A percentile compares a stretch with the other conserved stretches of the same genome.
phyloP scores from a whole-genome alignment of 2,888 invertebrate genomes.

The Cephonodes hylas region DNA sequence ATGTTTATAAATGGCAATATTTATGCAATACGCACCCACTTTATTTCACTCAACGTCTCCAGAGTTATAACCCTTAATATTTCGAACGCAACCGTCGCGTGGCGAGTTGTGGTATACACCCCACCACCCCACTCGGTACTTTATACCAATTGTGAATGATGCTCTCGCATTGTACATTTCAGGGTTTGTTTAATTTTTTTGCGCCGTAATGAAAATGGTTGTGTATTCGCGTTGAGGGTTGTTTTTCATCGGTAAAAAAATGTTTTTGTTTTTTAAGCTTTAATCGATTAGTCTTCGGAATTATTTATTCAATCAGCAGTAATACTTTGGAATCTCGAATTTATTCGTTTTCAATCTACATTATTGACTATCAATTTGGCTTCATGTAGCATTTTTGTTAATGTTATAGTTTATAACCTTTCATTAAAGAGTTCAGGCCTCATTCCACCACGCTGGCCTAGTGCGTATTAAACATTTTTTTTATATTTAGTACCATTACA shows the following conservation, averaged over 20 bases:
- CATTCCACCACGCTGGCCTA: no score
- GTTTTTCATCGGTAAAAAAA: not conserved
- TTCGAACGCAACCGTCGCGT: conserved; percentile 31
- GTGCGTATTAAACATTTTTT: no score
- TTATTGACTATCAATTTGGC: no score
- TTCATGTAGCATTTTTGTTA: no score
- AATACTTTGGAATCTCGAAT: no score
- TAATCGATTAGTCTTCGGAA: not conserved
- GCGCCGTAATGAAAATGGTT: not conserved
- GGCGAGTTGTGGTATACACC: conserved; percentile 30
- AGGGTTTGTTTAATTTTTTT: conserved; percentile 15
- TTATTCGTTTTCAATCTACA: not conserved
- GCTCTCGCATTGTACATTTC: conserved; percentile 37
- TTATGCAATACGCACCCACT: conserved; percentile 23
- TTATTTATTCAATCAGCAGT: not conserved
- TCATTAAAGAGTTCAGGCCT: no score
- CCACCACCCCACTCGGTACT: conserved; percentile 7
- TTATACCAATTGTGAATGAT: conserved; percentile 39
- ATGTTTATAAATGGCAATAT: conserved; percentile 28
- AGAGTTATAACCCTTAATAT: conserved; percentile 41
- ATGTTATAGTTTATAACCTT: no score
- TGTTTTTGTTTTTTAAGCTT: not conserved
- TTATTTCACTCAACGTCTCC: conserved; percentile 27
- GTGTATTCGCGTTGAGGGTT: not conserved
- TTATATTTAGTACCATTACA: no score